Evolutionary conservation across 2,113 vertebrate species (phyloP).

Genomic region (Mellivora capensis): DNA sequence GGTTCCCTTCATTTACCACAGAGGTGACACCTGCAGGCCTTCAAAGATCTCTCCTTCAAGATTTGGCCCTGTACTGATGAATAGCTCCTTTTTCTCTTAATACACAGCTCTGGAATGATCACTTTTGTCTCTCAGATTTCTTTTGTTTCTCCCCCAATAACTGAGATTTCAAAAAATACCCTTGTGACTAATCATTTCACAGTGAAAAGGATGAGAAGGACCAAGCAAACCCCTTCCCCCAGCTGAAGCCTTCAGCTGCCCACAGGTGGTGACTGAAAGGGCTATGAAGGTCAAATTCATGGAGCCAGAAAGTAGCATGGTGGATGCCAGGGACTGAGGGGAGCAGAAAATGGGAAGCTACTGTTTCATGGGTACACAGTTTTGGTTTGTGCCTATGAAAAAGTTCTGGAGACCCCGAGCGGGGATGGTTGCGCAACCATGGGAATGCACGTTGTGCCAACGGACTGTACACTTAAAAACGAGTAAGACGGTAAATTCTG

Average conservation of each 20-base stretch:
- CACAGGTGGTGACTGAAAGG: background rate
- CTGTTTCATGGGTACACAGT: background rate
- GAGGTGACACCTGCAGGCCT: accelerated
- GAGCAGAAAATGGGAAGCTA: background rate
- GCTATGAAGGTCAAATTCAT: background rate
- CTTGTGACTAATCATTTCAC: background rate
- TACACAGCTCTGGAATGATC: background rate
- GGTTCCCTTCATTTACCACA: background rate
- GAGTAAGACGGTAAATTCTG: background rate
- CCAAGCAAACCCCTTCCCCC: background rate
- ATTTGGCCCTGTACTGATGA: background rate
- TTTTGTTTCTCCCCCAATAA: background rate
- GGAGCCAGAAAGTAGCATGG: background rate
- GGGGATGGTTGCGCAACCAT: background rate
- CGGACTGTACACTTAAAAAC: background rate
- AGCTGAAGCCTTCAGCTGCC: background rate
- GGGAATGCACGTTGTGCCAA: background rate
- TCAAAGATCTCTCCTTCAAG: background rate
- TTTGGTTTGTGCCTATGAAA: background rate
- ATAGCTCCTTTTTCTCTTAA: background rate
- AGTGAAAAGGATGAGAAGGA: background rate
- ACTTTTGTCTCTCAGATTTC: background rate
- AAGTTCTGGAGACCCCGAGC: background rate
- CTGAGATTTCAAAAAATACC: background rate
- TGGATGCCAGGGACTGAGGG: background rate